phyloP scores from a whole-genome alignment of 2,113 vertebrate genomes.

The Callocephalon fimbriatum region DNA sequence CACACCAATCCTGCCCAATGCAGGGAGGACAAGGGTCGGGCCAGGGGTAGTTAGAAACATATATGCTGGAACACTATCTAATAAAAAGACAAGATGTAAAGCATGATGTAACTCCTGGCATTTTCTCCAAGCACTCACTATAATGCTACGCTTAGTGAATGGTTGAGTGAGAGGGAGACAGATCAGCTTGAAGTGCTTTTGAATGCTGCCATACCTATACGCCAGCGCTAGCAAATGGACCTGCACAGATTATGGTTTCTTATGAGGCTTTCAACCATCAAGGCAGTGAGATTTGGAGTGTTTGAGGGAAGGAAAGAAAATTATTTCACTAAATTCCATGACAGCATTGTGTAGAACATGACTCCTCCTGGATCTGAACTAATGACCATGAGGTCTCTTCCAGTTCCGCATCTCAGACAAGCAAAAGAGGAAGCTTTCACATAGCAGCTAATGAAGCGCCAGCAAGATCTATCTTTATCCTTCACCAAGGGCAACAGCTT shows the following conservation, averaged over 20 bases:
- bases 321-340: neutral
- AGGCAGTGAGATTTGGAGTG: neutral
- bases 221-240: neutral
- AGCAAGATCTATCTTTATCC: neutral
- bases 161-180: neutral
- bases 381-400: neutral
- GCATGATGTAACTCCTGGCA: neutral
- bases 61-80: neutral
- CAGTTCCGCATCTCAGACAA: accelerated
- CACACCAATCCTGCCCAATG: accelerated
- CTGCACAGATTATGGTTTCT: neutral
- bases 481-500: neutral
- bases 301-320: neutral
- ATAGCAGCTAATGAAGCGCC: neutral
- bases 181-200: neutral
- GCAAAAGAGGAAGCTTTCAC: neutral
- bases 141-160: accelerated
- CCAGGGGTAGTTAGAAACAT: accelerated
- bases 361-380: neutral
- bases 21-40: neutral
- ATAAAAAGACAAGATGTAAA: neutral
- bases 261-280: neutral
- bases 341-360: neutral
- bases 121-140: neutral
- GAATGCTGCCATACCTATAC: accelerated